These are phyloP conservation scores for Ooceraea biroi DNA, from an alignment of 1,140 invertebrate species.

Conservation along the genomic window DNA sequence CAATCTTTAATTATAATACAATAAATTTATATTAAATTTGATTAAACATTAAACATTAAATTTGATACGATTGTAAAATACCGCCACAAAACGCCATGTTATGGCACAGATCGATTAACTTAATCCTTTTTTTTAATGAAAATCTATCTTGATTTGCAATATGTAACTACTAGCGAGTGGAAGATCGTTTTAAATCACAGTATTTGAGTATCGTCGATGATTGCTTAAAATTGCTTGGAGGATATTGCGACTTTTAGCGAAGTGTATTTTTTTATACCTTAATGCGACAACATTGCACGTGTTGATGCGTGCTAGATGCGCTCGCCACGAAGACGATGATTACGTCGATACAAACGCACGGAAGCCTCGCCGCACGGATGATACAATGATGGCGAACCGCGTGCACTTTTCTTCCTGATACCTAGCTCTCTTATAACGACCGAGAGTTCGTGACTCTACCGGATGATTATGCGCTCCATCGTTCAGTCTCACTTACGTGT, in stretches of 20 bases:
- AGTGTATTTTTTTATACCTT: neutral
- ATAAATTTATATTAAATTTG: no score
- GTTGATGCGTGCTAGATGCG: constrained; percentile 12
- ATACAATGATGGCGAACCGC: constrained; percentile 59
- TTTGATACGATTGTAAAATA: no score
- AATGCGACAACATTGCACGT: neutral
- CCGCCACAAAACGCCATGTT: no score
- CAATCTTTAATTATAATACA: no score
- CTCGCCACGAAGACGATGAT: constrained; percentile 40
- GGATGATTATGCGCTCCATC: constrained; percentile 9
- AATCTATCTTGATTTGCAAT: no score
- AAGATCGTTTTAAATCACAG: neutral
- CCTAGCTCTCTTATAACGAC: constrained; percentile 21
- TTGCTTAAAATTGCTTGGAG: constrained; percentile 18
- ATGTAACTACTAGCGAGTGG: no score
- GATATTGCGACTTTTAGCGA: neutral
- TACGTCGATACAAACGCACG: constrained; percentile 63
- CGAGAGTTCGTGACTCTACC: constrained; percentile 22
- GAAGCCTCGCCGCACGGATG: constrained; percentile 58
- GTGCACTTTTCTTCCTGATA: constrained; percentile 71
- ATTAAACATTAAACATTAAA: no score
- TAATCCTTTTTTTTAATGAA: no score
- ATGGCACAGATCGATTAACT: no score
- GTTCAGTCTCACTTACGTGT: neutral
- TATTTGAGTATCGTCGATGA: neutral